Evolutionary conservation across 1,140 invertebrate genomes (phyloP), one percentile per base, ranked within the genome.

Genomic region (Orchesella cincta): DNA sequence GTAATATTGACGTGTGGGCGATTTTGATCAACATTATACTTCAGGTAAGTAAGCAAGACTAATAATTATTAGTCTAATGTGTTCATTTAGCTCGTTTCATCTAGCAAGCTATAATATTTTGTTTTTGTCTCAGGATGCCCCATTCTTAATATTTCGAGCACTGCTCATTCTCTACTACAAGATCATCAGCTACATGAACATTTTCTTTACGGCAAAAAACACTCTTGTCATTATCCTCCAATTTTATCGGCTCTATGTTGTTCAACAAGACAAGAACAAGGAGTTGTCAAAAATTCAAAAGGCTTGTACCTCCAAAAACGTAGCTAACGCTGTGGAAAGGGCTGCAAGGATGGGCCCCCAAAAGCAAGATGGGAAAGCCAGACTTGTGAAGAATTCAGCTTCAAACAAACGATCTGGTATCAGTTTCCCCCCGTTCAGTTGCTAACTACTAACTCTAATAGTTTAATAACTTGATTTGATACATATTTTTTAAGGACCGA

Each of bases 201-300:
- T 96, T 71, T 97, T 96, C 85, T 96, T 97, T 85, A 96, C 94
- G 79, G 94, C 93, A 85, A 93, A 95, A 83, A 95, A 95, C 82
- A 93, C 92, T 1, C 86, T 95, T 81, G 94, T 96, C 3, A 96
- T 96, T 78, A 84, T 94, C 1, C 86, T 96, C 0, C 93, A 96
- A 83, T 87, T 95, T 51, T 96, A 96, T 82, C 86, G 94, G 23
- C 86, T 95, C 0, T 91, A 94, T 81, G 93, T 96, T 0, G 90
- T 95, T 0, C 91, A 94, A 79, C 84, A 88, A 73, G 89, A 90
- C 83, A 89, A 86, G 0, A 87, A 89, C 52, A 89, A 88, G 83
- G 89, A 88, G 83, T 88, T 88, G 79, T 67, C 75, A 0, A 80
- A 80, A 86, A 85, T 84, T 72, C 87, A 46, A 74, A 87, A 83